These are phyloP conservation scores for Radopholus similis DNA, from an alignment of 1,140 invertebrate genomes.

Conservation along the genomic window DNA sequence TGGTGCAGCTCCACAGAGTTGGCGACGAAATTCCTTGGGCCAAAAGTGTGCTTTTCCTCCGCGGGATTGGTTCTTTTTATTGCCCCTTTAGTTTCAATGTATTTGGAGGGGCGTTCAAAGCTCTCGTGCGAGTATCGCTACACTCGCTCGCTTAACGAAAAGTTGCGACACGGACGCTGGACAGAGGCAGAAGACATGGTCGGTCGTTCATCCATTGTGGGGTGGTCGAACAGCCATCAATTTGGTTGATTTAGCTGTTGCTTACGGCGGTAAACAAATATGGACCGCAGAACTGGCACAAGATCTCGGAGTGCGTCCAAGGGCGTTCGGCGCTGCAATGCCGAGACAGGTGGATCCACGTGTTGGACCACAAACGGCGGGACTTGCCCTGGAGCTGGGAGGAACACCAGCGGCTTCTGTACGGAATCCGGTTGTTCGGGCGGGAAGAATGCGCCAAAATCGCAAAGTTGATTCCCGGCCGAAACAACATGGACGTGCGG, in stretches of 20 bases:
- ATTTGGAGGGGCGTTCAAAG: conserved; percentile 35
- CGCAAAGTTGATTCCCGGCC: conserved; percentile 31
- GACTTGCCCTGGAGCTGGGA: conserved; percentile 35
- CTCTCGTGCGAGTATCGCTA: conserved; percentile 31
- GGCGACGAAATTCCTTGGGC: conserved; percentile 39
- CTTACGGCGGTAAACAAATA: conserved; percentile 36
- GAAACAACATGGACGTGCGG: conserved; percentile 40
- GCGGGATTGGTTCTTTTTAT: conserved; percentile 3
- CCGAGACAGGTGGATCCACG: conserved; percentile 37
- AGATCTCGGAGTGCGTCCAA: conserved; percentile 27
- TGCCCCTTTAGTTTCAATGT: conserved; percentile 34
- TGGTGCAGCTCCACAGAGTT: conserved; percentile 28
- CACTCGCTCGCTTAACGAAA: conserved; percentile 24
- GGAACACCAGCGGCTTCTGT: conserved; percentile 31
- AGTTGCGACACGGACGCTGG: conserved; percentile 37
- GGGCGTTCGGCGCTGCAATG: conserved; percentile 31
- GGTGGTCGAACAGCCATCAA: background rate
- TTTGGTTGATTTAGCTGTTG: conserved; percentile 37
- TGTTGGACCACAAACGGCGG: conserved; percentile 39
- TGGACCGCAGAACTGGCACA: conserved; percentile 37
- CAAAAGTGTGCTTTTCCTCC: conserved; percentile 28
- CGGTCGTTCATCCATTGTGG: background rate
- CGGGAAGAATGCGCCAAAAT: conserved; percentile 37
- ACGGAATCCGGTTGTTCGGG: conserved; percentile 34
- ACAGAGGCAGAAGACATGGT: conserved; percentile 39